Evolutionary conservation across 2,113 vertebrate species (phyloP).

Genomic region (Xenus cinereus): DNA sequence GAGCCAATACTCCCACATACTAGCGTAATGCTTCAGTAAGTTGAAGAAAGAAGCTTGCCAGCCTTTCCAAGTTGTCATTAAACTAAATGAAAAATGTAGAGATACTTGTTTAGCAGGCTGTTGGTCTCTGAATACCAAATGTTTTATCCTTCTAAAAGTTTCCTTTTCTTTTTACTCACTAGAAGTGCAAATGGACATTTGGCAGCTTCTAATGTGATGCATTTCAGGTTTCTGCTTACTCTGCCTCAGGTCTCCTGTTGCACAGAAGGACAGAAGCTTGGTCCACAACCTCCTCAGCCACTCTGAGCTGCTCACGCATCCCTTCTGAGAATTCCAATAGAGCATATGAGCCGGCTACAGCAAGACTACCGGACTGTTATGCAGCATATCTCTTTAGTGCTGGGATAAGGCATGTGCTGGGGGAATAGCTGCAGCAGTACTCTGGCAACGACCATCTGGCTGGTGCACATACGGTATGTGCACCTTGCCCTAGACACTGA

Average conservation of each 20-base stretch:
- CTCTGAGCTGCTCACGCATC: rapidly evolving
- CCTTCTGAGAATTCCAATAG: neutral
- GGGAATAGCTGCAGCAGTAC: neutral
- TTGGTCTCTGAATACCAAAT: neutral
- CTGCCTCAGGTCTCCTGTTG: neutral
- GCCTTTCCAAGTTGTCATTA: neutral
- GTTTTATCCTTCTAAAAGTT: neutral
- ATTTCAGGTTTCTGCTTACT: neutral
- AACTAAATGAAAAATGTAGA: constrained; percentile 14
- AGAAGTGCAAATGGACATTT: neutral
- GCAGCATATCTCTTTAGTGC: neutral
- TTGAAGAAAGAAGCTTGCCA: constrained; percentile 12
- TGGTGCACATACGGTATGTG: neutral
- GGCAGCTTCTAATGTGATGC: neutral
- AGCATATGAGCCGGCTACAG: neutral
- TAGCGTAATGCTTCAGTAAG: neutral
- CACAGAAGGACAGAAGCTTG: neutral
- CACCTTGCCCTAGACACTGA: neutral
- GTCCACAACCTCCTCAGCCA: neutral
- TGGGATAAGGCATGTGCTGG: neutral
- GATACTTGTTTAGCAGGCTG: neutral
- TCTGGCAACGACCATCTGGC: neutral
- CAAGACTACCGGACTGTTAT: neutral
- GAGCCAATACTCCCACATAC: constrained; percentile 19
- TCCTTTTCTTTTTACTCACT: neutral